A percentile compares a stretch with the other conserved stretches of the same genome.
These are phyloP conservation scores for Oreotragus oreotragus DNA, from an alignment of 2,113 vertebrate species.

Conservation along the genomic window DNA sequence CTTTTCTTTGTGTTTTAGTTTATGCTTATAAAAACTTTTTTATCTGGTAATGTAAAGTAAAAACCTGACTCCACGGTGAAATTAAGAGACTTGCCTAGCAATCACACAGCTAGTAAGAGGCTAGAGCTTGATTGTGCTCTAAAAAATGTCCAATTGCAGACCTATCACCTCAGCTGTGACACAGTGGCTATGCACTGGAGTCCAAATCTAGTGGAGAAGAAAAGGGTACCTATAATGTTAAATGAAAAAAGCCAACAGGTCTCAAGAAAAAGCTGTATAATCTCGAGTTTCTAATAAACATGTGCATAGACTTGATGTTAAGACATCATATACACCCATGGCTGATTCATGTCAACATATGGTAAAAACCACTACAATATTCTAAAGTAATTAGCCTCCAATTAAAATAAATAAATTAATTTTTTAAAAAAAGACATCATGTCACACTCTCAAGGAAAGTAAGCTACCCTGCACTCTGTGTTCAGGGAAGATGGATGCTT, in stretches of 20 bases:
- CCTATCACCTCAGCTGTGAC: background rate
- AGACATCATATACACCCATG: background rate
- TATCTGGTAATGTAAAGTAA: background rate
- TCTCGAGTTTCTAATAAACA: background rate
- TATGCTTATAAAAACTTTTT: background rate
- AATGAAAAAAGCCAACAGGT: background rate
- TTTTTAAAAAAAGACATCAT: fast-evolving
- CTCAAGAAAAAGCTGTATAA: background rate
- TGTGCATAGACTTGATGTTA: background rate
- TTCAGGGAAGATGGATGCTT: background rate
- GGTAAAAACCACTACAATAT: background rate
- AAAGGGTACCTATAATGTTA: background rate
- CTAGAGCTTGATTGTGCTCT: background rate
- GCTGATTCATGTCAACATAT: background rate
- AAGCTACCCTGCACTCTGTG: background rate
- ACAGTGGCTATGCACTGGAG: background rate
- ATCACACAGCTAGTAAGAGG: background rate
- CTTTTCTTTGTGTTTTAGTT: background rate
- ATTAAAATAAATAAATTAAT: background rate
- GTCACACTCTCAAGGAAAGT: background rate
- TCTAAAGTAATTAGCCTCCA: background rate
- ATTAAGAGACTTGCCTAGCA: background rate
- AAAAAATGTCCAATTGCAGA: background rate
- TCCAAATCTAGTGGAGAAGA: background rate
- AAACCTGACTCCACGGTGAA: background rate